Base-by-base conservation (phyloP, 2,888 invertebrate species). In the Unio pictorum region DNA sequence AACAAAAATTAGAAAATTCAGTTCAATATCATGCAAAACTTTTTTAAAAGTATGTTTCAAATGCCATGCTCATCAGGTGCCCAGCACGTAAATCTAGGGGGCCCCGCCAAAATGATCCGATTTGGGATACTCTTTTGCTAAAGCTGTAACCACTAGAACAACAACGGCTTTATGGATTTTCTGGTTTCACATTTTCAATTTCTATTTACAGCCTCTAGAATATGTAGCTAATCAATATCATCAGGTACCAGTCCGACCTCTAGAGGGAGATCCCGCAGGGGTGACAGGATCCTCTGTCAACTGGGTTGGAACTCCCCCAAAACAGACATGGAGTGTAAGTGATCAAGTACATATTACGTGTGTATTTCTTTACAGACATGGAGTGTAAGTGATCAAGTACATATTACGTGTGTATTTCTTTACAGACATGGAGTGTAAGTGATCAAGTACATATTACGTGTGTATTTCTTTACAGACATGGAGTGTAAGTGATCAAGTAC, bases 241-340 rank as follows among this genome's bases (percentile, higher is more conserved):
- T 6, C 67, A 68, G 63, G 76, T 71, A 26, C 75, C 67, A 11
- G 69, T 64, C 5, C 75, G 81, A 2, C 79, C 81, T 26, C 71
- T 81, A 26, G 82, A 81, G 55, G 82, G 81, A 23, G 80, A 81
- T 66, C 72, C 70, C 11, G 71, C 69, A 0, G 81, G 81, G 0
- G 62, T 83, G 15, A 71, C 78, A 64, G 84, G 84, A 20, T 72
- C 82, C 0, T 76, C 81, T 15, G 73, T 83, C 26, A 71, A 69
- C 17, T 81, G 73, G 67, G 71, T 80, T 1, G 83, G 81, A n/a
- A 69, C 79, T 20, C 74, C 76, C 66, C 82, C 83, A 3, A 68
- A 74, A 45, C 75, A 81, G 28, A 84, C 83, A 1, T 88, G 88
- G 88, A 87, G 81, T 75, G 86, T 87, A 75, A 81, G 86, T 83